A percentile compares a stretch with the other conserved stretches of the same genome.
Evolutionary conservation across 2,113 vertebrate genomes (phyloP).

Genomic region (Galemys pyrenaicus): DNA sequence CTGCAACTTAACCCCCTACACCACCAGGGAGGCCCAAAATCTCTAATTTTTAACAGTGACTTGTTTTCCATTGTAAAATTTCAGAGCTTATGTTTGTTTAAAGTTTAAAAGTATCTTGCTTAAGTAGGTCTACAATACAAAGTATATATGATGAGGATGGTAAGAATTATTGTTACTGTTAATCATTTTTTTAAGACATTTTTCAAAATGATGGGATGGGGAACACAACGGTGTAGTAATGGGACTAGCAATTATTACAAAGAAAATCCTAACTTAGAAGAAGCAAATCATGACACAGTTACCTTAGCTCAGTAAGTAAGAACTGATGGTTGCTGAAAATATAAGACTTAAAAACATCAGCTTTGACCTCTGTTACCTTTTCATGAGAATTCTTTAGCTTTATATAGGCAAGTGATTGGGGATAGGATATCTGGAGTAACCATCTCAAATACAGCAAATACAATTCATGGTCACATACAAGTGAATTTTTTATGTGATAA

Average conservation of each 20-base stretch:
- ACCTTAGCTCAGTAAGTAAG: neutral
- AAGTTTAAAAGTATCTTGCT: conserved; percentile 17
- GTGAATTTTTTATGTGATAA: neutral
- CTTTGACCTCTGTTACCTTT: neutral
- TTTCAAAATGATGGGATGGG: neutral
- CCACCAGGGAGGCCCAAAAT: too few species aligned
- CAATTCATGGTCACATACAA: neutral
- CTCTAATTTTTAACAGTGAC: neutral
- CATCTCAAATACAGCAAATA: neutral
- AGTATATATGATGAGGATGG: neutral
- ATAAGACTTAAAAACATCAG: neutral
- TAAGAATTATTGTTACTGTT: neutral
- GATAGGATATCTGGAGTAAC: neutral
- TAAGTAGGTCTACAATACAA: neutral
- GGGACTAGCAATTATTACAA: neutral
- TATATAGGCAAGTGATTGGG: neutral
- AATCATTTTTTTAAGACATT: neutral
- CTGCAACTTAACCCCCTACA: too few species aligned
- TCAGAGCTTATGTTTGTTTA: conserved; percentile 32
- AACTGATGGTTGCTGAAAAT: neutral
- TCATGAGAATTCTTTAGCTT: conserved; percentile 5
- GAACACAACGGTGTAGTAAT: neutral
- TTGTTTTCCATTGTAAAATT: conserved; percentile 61
- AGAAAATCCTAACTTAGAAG: neutral
- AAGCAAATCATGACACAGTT: neutral